phyloP scores from a whole-genome alignment of 2,113 vertebrate genomes.

The Cnemophilus loriae region DNA sequence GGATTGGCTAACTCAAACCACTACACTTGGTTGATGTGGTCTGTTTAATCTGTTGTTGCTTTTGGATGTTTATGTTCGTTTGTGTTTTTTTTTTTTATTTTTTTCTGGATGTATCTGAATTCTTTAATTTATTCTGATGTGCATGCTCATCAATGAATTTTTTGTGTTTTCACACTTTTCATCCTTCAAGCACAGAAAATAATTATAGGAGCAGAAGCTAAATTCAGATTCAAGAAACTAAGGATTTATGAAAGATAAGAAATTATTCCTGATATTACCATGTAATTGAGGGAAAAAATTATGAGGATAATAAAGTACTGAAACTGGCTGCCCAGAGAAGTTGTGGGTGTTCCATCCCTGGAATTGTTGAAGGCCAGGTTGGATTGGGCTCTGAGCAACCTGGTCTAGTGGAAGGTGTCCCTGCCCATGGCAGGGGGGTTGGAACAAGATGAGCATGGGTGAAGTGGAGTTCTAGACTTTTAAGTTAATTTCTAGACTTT shows the following conservation, averaged over 20 bases:
- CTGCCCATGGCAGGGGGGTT: neutral
- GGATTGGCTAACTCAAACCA: too few species aligned
- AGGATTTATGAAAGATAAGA: neutral
- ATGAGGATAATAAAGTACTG: too few species aligned
- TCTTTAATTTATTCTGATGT: neutral
- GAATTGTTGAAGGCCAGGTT: neutral
- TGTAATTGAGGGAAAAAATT: neutral
- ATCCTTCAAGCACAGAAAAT: neutral
- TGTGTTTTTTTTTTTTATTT: too few species aligned
- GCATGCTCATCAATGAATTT: neutral
- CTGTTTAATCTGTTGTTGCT: too few species aligned
- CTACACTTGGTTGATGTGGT: too few species aligned
- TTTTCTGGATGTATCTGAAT: neutral
- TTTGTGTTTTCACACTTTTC: neutral
- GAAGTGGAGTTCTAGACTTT: neutral
- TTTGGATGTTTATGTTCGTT: neutral
- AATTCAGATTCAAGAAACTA: neutral
- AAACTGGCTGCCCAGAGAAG: neutral
- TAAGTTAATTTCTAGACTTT: neutral
- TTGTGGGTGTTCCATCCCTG: neutral
- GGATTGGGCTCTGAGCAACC: neutral
- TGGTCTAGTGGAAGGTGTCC: neutral
- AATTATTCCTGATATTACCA: neutral
- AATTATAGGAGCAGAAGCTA: neutral
- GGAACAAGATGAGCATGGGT: neutral